Conservation (phyloP, 1,140 invertebrate species). For the Oncopodura yosiiana region DNA sequence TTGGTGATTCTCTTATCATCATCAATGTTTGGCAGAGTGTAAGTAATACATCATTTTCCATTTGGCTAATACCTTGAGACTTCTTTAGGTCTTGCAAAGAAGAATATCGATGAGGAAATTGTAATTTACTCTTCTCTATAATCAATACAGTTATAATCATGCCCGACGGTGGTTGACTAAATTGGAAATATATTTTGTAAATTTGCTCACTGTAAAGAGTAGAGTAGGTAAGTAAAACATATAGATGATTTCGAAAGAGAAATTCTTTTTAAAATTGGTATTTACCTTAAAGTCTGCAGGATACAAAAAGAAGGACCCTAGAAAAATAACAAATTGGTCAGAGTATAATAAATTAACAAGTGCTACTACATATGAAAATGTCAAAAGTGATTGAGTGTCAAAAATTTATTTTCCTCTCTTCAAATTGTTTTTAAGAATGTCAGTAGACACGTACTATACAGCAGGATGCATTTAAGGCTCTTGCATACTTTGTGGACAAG, state of each 20-base stretch:
- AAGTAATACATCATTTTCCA: no score
- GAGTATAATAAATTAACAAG: not conserved
- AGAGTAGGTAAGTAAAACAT: not conserved
- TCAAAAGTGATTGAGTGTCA: slow-evolving; percentile 20
- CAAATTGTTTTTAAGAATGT: not conserved
- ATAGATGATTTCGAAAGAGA: not conserved
- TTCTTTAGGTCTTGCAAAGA: no score
- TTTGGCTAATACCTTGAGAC: no score
- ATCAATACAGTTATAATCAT: no score
- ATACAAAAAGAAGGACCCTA: slow-evolving; percentile 2
- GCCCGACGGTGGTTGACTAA: no score
- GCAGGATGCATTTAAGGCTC: no score
- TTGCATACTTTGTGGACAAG: slow-evolving; percentile 4
- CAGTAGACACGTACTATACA: no score
- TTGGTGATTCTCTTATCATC: no score
- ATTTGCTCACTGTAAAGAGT: slow-evolving; percentile 3
- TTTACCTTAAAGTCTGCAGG: not conserved
- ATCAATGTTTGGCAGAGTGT: no score
- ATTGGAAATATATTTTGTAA: no score
- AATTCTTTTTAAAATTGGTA: not conserved
- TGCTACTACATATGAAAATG: not conserved
- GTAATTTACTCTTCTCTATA: no score
- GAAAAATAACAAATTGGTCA: slow-evolving; percentile 9
- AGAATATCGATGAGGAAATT: no score
- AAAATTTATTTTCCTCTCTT: slow-evolving; percentile 1